A percentile compares a stretch with the other conserved stretches of the same genome.
Conservation (phyloP, 1,140 invertebrate genomes). For the Philotrypesis tridentata region DNA sequence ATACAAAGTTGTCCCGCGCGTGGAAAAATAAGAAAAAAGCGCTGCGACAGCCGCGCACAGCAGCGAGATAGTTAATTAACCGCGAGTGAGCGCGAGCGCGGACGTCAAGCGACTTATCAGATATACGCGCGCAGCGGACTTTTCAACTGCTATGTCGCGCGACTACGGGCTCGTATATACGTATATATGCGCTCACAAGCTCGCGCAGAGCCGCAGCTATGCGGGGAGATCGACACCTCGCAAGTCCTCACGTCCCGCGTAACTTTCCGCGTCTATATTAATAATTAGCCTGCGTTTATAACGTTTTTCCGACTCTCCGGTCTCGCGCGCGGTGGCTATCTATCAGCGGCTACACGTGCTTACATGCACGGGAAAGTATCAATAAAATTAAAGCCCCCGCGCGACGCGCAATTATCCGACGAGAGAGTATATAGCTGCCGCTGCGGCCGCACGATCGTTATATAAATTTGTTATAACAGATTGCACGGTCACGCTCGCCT, state of each 20-base stretch:
- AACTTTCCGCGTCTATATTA: constrained; percentile 27
- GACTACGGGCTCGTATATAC: too few relatives aligned
- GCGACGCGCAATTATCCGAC: constrained; percentile 21
- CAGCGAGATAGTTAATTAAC: neutral
- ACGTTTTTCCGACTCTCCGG: neutral
- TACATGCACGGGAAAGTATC: neutral
- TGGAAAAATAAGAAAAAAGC: neutral
- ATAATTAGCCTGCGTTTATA: constrained; percentile 27
- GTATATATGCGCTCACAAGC: neutral
- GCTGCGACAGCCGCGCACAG: too few relatives aligned
- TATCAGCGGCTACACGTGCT: neutral
- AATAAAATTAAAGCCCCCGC: constrained; percentile 24
- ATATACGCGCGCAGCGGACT: neutral
- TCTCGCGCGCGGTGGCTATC: too few relatives aligned
- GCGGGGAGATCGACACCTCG: neutral
- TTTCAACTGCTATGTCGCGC: neutral
- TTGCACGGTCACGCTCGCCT: neutral
- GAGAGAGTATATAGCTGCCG: neutral
- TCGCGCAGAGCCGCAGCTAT: neutral
- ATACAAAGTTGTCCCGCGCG: neutral
- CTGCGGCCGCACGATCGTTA: neutral
- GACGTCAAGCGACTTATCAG: neutral
- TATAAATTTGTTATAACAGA: constrained; percentile 31
- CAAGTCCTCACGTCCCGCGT: neutral
- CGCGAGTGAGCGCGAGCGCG: neutral